Conservation (phyloP, 2,888 invertebrate genomes). For the Chouioia cunea region DNA sequence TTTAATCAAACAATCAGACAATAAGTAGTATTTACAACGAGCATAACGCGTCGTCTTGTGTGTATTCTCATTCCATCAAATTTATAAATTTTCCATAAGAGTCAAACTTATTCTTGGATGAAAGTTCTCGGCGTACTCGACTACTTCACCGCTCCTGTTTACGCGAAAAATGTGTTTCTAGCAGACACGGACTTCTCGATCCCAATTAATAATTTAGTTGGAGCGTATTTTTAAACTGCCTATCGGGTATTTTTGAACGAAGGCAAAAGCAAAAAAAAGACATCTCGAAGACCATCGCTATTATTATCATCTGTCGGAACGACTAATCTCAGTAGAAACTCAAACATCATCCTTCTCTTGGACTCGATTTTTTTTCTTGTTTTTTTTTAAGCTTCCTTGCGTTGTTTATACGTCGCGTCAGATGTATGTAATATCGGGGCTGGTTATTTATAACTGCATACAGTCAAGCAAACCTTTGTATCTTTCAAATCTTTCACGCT, state of each 20-base stretch:
- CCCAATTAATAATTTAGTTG: constrained; percentile 7
- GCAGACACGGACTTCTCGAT: not conserved
- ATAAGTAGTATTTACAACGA: not conserved
- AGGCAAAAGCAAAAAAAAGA: constrained; percentile 9
- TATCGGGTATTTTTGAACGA: not conserved
- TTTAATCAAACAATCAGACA: not conserved
- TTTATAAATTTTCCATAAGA: not conserved
- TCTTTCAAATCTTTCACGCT: no score
- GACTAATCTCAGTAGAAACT: constrained; percentile 1
- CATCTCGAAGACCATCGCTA: constrained; percentile 3
- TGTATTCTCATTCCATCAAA: not conserved
- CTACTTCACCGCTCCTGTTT: constrained; percentile 1
- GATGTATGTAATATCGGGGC: no score
- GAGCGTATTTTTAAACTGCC: no score
- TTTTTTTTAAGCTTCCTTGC: no score
- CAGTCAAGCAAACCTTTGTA: no score
- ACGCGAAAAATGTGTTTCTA: not conserved
- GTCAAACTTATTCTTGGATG: constrained; percentile 3
- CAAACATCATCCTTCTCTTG: constrained; percentile 6
- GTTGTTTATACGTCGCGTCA: no score
- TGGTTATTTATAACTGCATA: no score
- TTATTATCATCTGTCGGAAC: constrained; percentile 14
- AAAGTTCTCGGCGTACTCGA: not conserved
- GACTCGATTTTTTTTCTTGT: no score
- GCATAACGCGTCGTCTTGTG: not conserved